Base-by-base conservation (phyloP, 2,888 invertebrate genomes). In the Coelinius sp. region DNA sequence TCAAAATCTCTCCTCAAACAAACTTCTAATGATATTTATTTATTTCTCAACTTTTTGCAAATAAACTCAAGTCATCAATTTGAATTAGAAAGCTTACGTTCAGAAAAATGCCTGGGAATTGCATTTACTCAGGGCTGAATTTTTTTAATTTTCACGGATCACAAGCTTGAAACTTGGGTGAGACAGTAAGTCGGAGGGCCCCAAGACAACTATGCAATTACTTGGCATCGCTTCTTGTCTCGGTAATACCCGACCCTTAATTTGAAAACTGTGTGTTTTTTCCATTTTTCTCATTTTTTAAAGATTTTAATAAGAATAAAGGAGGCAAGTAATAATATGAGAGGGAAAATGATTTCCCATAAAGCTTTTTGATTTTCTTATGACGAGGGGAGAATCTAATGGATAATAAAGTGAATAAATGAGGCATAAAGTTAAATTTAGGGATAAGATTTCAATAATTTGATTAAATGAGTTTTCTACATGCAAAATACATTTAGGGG, bases 101-200 rank as follows among this genome's bases (percentile, higher is more conserved):
- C n/a, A n/a, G 59, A 31, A 59, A 59, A 59, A 31, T 59, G 8
- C 20, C n/a, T 31, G 35, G 59, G 46, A 20, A 49, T 49, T 20
- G 46, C 20, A 49, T 49, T 5, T 2, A 2, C n/a, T 17, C 10
- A 20, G 59, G n/a, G 31, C 17, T 49, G 46, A 17, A 7, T 31
- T 35, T 49, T 59, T 59, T 59, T 59, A 59, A 59, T 59, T 59
- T 59, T 59, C 59, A 35, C 59, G 20, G 31, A 20, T 31, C 35
- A 31, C 59, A 59, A 31, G 31, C 17, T 8, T 12, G 31, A 12
- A 31, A 35, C 25, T 27, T 14, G 46, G 35, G 17, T 17, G 14
- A 59, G 59, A 35, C 17, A 12, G 24, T 1, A 5, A 24, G 25
- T 7, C 24, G 52, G 27, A 53, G 53, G 20, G 14, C 35, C 59